These are phyloP conservation scores for Mythimna ferrago DNA, from an alignment of 2,888 invertebrate species.

Conservation along the genomic window DNA sequence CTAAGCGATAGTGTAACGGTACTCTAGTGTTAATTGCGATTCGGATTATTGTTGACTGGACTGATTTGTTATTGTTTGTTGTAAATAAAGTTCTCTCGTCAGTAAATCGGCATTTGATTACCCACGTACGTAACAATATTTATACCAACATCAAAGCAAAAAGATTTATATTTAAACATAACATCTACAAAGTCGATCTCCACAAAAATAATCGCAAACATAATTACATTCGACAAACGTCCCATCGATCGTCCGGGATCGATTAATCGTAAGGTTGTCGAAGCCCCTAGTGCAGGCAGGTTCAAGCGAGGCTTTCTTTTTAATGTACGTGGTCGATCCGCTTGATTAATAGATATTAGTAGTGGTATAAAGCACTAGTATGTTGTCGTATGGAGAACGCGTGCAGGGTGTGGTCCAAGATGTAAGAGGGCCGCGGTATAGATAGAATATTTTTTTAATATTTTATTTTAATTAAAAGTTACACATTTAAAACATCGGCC, in stretches of 20 bases:
- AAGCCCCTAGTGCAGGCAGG: constrained; percentile 37
- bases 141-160: too few species aligned
- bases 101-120: too few species aligned
- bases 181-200: constrained; percentile 14
- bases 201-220: constrained; percentile 48
- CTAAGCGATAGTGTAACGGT: too few species aligned
- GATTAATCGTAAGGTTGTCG: constrained; percentile 54
- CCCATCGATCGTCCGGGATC: constrained; percentile 52
- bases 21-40: too few species aligned
- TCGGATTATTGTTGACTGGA: too few species aligned
- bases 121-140: too few species aligned
- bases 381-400: constrained; percentile 48
- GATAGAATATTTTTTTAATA: too few species aligned
- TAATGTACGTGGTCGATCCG: constrained; percentile 64
- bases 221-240: constrained; percentile 60
- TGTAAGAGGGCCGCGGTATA: not conserved
- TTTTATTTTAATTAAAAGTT: too few species aligned
- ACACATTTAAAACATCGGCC: too few species aligned
- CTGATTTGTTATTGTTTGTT: too few species aligned
- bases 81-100: too few species aligned
- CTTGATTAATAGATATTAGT: constrained; percentile 83
- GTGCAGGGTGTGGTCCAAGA: constrained; percentile 50
- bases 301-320: constrained; percentile 65
- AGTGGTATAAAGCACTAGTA: constrained; percentile 70
- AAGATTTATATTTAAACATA: not conserved